Evolutionary conservation across 2,888 invertebrate genomes (phyloP).

Genomic region (Monopis laevigella): DNA sequence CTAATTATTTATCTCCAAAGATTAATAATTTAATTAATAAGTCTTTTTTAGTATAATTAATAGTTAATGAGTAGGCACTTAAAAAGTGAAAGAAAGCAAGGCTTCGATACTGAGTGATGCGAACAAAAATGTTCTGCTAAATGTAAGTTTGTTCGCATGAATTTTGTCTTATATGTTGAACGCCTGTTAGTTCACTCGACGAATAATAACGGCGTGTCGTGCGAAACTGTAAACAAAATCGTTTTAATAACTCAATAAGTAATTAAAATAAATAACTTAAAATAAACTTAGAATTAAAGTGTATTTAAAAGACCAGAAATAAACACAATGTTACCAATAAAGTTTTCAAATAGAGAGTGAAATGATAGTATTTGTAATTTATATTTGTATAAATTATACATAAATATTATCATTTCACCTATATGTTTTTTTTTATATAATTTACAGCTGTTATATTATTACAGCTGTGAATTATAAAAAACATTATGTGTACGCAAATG

Average conservation of each 20-base stretch:
- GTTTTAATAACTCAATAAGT: constrained; percentile 35
- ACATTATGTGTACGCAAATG: no score
- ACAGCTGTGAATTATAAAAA: no score
- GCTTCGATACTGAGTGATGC: not conserved
- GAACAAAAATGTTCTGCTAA: constrained; percentile 60
- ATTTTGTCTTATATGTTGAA: constrained; percentile 78
- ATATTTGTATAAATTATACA: not conserved
- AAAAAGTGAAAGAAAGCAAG: constrained; percentile 28
- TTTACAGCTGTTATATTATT: no score
- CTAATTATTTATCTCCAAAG: no score
- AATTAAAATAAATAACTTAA: constrained; percentile 20
- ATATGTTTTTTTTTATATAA: no score
- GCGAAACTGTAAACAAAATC: constrained; percentile 76
- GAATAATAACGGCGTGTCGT: constrained; percentile 80
- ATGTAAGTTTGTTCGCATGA: constrained; percentile 88
- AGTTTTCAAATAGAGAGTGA: not conserved
- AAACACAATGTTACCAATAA: not conserved
- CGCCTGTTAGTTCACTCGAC: constrained; percentile 79
- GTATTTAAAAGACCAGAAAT: not conserved
- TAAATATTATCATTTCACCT: not conserved
- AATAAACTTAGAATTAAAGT: not conserved
- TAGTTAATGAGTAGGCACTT: constrained; percentile 55
- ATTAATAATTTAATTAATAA: no score
- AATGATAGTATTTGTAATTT: not conserved
- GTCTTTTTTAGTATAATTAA: no score